Evolutionary conservation across 2,888 invertebrate species (phyloP), one percentile per base, ranked within the genome.

Genomic region (Perizoma affinitatum): DNA sequence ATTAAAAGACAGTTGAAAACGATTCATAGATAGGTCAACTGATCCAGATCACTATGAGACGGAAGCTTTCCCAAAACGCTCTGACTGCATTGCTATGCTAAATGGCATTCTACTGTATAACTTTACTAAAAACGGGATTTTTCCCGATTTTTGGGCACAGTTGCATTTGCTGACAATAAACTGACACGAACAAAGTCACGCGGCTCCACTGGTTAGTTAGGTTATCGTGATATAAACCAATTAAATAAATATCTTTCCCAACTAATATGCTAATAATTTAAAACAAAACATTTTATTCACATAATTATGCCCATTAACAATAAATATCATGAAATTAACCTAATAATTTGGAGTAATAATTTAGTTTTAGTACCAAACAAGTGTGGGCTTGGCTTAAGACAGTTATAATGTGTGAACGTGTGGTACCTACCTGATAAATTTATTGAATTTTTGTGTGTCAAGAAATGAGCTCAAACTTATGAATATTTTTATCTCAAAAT

Each of bases 321-420:
- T 65, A 62, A 69, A 57, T 62, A 64, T 64, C 54, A 69, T 59
- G 48, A 58, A 62, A 68, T 68, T 69, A 67, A 61, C 67, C 66
- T 61, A 63, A 62, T 68, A 67, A 66, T 65, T 60, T 61, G 53
- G 33, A 45, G 66, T 55, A 63, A 70, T 72, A 68, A 70, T 70
- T 72, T 70, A 67, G 66, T 69, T 68, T 73, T 63, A 74, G 67
- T 60, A 61, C 67, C 47, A 56, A 65, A 61, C 61, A 51, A 55
- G 44, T 60, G 61, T 63, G 56, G 65, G 63, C 46, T 68, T 58
- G 51, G 46, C 35, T 58, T 53, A 41, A 63, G 56, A 57, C 60
- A 58, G 61, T 58, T 45, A 54, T 49, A 49, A 48, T 56, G 47
- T 54, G 45, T 49, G 54, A 42, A 38, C 11, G 46, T 54, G 54